These are phyloP conservation scores for Zaprionus capensis DNA, from an alignment of 1,140 invertebrate species.

Conservation along the genomic window DNA sequence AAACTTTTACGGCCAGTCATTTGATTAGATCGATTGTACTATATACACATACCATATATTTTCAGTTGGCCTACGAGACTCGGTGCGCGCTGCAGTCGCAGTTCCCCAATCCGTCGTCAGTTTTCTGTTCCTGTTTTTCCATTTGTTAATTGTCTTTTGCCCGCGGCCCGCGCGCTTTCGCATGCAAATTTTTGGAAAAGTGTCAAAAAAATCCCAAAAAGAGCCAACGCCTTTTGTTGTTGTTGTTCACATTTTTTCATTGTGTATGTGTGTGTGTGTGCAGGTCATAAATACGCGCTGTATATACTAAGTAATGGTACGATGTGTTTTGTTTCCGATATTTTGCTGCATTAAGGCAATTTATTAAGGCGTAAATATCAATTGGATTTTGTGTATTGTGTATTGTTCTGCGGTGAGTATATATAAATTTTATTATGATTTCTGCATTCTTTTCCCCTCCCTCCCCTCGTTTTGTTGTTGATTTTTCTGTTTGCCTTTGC, in stretches of 20 bases:
- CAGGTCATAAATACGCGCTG: not conserved
- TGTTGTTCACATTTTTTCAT: not conserved
- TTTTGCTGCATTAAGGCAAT: slow-evolving; percentile 37
- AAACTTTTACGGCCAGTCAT: slow-evolving; percentile 38
- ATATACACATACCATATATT: slow-evolving; percentile 5
- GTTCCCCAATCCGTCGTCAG: slow-evolving; percentile 5
- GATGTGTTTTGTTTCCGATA: slow-evolving; percentile 36
- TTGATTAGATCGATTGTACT: slow-evolving; percentile 39
- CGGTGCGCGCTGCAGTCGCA: slow-evolving; percentile 37
- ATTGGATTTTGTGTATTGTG: slow-evolving; percentile 47
- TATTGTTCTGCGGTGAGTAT: slow-evolving; percentile 54
- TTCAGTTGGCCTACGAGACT: slow-evolving; percentile 36
- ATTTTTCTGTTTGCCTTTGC: not conserved
- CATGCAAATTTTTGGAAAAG: slow-evolving; percentile 39
- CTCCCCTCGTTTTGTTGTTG: slow-evolving; percentile 6
- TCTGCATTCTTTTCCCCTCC: not conserved
- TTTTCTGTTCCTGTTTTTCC: slow-evolving; percentile 13
- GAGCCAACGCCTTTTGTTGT: slow-evolving; percentile 20
- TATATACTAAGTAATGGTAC: not conserved
- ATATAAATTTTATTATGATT: slow-evolving; percentile 19
- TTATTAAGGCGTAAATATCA: slow-evolving; percentile 46
- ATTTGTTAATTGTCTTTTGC: slow-evolving; percentile 55
- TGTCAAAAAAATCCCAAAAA: slow-evolving; percentile 25
- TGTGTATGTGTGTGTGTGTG: not conserved
- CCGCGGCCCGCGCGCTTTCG: slow-evolving; percentile 19